These are phyloP conservation scores for Oedothorax gibbosus DNA, from an alignment of 1,140 invertebrate species.

Conservation along the genomic window DNA sequence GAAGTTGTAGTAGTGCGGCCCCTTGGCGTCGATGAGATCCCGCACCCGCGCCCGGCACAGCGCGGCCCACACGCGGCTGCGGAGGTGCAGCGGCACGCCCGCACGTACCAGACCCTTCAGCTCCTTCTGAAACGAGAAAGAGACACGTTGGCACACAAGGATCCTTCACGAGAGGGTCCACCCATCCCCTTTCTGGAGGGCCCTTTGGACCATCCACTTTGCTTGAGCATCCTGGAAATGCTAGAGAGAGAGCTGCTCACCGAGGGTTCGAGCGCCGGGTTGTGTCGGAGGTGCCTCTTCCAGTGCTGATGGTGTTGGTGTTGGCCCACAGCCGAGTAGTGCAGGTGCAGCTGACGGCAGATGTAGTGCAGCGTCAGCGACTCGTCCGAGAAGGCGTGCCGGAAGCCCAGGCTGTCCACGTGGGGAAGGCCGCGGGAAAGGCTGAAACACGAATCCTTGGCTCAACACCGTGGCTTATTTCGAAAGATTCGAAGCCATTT, in stretches of 20 bases:
- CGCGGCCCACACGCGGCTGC: conserved; percentile 71
- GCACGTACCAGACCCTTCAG: conserved; percentile 69
- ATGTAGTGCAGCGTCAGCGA: conserved; percentile 72
- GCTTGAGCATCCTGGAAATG: background rate
- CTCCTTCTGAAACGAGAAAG: conserved; percentile 66
- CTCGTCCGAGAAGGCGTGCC: conserved; percentile 68
- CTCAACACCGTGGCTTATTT: background rate
- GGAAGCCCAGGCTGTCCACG: conserved; percentile 72
- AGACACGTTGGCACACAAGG: background rate
- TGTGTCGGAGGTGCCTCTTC: conserved; percentile 62
- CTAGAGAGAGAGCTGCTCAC: conserved; percentile 4
- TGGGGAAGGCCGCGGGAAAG: conserved; percentile 65
- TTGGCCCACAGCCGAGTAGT: conserved; percentile 67
- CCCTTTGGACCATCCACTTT: background rate
- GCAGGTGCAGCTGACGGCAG: conserved; percentile 71
- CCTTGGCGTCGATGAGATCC: conserved; percentile 71
- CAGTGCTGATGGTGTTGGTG: conserved; percentile 67
- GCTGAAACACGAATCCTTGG: background rate
- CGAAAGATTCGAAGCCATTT: background rate
- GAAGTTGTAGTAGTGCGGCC: conserved; percentile 71
- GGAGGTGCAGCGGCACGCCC: conserved; percentile 70
- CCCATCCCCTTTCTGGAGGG: background rate
- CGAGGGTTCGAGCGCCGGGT: conserved; percentile 37
- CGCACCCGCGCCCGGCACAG: conserved; percentile 69
- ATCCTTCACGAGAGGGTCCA: background rate